These are phyloP conservation scores for Hartigia nigra DNA, from an alignment of 2,888 invertebrate genomes.

Conservation along the genomic window DNA sequence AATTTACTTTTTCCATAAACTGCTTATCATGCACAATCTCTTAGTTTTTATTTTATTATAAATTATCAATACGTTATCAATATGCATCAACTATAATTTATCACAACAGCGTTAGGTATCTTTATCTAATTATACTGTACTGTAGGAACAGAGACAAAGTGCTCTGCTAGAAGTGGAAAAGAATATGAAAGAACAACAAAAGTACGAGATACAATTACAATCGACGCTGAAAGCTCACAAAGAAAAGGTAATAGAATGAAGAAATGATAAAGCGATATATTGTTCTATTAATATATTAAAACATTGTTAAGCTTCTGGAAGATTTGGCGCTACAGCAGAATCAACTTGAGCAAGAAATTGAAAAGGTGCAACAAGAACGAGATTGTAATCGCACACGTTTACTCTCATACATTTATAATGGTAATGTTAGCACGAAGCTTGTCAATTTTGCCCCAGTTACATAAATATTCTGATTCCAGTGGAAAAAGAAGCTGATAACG, in stretches of 20 bases:
- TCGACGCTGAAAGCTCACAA: slow-evolving; percentile 73
- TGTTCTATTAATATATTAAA: slow-evolving; percentile 1
- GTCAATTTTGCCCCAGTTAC: slow-evolving; percentile 12
- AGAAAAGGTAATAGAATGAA: slow-evolving; percentile 68
- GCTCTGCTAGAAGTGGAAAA: slow-evolving; percentile 72
- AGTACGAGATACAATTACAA: slow-evolving; percentile 75
- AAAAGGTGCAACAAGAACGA: slow-evolving; percentile 75
- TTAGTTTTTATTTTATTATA: neutral
- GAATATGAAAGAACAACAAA: slow-evolving; percentile 73
- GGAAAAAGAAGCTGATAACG: slow-evolving; percentile 75
- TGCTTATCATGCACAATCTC: neutral
- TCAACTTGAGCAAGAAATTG: slow-evolving; percentile 75
- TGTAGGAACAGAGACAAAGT: slow-evolving; percentile 69
- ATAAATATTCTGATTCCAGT: slow-evolving; percentile 58
- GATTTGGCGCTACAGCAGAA: slow-evolving; percentile 74
- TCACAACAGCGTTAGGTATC: neutral
- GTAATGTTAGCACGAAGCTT: slow-evolving; percentile 32
- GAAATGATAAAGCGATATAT: neutral
- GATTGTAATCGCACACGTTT: slow-evolving; percentile 66
- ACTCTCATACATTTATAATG: slow-evolving; percentile 55
- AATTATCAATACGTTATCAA: neutral
- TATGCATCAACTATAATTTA: neutral
- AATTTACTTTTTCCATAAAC: slow-evolving; percentile 24
- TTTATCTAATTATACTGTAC: slow-evolving; percentile 9
- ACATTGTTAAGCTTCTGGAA: slow-evolving; percentile 66